These are phyloP conservation scores for Desmodus rotundus DNA, from an alignment of 2,113 vertebrate genomes.

Conservation along the genomic window DNA sequence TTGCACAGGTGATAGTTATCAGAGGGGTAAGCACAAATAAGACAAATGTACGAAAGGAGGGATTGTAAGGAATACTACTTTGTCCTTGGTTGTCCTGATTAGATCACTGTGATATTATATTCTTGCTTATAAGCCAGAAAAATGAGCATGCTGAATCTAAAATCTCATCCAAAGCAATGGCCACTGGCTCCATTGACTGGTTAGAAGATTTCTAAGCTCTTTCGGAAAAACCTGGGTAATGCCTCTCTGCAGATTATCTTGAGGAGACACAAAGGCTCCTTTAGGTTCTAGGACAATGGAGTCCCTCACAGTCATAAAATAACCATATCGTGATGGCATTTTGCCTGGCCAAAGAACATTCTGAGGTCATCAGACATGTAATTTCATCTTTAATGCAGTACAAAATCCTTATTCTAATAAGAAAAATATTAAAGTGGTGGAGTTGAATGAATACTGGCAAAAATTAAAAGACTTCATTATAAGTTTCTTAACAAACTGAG, in stretches of 20 bases:
- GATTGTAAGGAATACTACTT: neutral
- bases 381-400: neutral
- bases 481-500: neutral
- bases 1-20: neutral
- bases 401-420: neutral
- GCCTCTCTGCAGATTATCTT: neutral
- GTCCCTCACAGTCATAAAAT: neutral
- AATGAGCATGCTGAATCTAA: neutral
- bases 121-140: neutral
- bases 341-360: neutral
- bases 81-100: neutral
- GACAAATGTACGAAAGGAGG: neutral
- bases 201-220: neutral
- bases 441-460: neutral
- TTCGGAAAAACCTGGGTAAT: neutral
- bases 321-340: neutral
- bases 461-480: neutral
- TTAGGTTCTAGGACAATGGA: neutral
- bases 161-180: neutral
- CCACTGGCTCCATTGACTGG: neutral
- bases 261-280: neutral
- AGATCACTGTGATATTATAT: neutral
- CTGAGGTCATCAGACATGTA: neutral
- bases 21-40: neutral
- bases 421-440: neutral